Evolutionary conservation across 2,113 vertebrate genomes (phyloP).

Genomic region (Puffinus mauretanicus): DNA sequence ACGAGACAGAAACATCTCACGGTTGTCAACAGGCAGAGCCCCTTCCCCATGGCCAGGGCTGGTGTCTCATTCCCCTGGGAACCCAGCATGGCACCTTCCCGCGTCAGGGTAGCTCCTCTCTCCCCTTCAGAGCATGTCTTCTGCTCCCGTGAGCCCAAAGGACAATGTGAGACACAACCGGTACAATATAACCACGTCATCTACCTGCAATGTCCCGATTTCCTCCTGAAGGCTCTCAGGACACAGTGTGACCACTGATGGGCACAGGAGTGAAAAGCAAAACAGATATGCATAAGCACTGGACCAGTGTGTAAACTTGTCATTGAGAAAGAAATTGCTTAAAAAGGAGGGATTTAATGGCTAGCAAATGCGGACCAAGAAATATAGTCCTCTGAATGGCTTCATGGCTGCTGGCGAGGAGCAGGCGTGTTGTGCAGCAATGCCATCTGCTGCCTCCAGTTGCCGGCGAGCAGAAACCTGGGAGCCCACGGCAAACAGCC

Average conservation of each 20-base stretch:
- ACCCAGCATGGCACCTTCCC: not conserved
- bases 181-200: not conserved
- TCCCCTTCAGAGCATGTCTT: not conserved
- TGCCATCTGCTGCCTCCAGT: not conserved
- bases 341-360: not conserved
- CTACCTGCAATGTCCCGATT: not conserved
- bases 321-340: not conserved
- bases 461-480: accelerated
- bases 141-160: not conserved
- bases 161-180: not conserved
- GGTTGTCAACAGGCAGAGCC: not conserved
- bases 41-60: not conserved
- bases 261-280: not conserved
- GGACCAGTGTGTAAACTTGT: not conserved
- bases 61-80: not conserved
- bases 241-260: not conserved
- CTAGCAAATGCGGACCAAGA: not conserved
- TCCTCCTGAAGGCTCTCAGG: not conserved
- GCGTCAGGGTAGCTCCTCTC: not conserved
- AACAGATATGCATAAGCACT: not conserved
- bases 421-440: not conserved
- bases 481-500: not conserved
- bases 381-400: not conserved
- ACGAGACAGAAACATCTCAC: not conserved
- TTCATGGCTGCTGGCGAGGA: not conserved